Base-by-base conservation (phyloP, 2,888 invertebrate species). In the Acronicta leporina region DNA sequence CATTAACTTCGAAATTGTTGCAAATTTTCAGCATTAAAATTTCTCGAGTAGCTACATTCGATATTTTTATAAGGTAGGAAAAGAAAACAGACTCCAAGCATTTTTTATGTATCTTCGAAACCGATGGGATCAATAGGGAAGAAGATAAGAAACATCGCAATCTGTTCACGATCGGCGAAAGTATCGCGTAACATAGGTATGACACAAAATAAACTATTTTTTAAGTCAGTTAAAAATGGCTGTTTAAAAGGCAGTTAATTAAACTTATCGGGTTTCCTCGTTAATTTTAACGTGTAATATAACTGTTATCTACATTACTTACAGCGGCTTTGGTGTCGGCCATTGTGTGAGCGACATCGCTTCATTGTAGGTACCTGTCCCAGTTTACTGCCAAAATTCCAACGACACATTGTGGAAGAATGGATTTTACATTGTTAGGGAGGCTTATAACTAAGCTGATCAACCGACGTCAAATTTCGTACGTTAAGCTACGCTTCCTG, bases 11-110 rank as follows among this genome's bases (percentile, higher is more conserved):
- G 54, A 42, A 56, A 70, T 46, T 30, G 51, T 50, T 59, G 7
- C 52, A 63, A 73, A 45, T 70, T 73, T 68, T 15, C 30, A 52
- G 52, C 43, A 52, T 59, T 62, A 62, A 69, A 56, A 33, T 59
- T 56, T 73, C 51, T 40, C 14, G 25, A 54, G 33, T 46, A n/a
- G n/a, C n/a, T n/a, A 8, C 9, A 38, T 38, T 5, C 0, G 33
- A 30, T 51, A 43, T 56, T 42, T 57, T 62, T 47, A 62, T 73
- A 25, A 40, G 16, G n/a, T 27, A 5, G 20, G 20, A 20, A 20
- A 20, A 20, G 20, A 20, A 20, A 20, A 20, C 20, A 2, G 20
- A 20, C 20, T 20, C 4, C 20, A 20, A 20, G 20, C 20, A 20
- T 20, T 20, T 3, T 20, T 20, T 2, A 20, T 20, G 20, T 20